These are phyloP conservation scores for Centrocercus urophasianus DNA, from an alignment of 2,113 vertebrate species.

Conservation along the genomic window DNA sequence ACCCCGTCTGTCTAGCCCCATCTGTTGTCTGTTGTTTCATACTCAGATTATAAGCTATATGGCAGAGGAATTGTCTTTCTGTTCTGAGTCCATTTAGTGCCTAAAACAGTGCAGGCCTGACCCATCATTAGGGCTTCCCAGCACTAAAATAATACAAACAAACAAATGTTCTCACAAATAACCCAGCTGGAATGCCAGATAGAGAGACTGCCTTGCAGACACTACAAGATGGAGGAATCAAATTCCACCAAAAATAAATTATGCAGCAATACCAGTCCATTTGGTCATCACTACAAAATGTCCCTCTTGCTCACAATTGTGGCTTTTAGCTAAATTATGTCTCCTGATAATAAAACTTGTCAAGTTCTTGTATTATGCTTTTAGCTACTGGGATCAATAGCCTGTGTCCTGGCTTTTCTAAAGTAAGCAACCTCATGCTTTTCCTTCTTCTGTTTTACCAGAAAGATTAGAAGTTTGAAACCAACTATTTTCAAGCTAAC, in stretches of 20 bases:
- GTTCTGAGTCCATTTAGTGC: slow-evolving; percentile 6
- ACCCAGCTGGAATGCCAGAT: slow-evolving; percentile 25
- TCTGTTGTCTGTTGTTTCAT: slow-evolving; percentile 56
- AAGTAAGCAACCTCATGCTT: neutral
- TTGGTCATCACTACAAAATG: neutral
- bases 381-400: fast-evolving
- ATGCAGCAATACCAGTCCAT: neutral
- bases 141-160: slow-evolving; percentile 1
- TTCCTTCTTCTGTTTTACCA: neutral
- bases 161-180: slow-evolving; percentile 32
- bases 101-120: slow-evolving; percentile 48
- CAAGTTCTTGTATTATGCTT: neutral
- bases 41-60: slow-evolving; percentile 17
- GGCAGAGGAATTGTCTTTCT: slow-evolving; percentile 20
- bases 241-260: slow-evolving; percentile 55
- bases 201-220: neutral
- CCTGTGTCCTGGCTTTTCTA: neutral
- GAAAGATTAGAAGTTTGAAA: neutral
- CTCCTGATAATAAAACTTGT: neutral
- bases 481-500: neutral
- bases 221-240: neutral
- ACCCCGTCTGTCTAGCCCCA: slow-evolving; percentile 51
- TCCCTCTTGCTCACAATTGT: neutral
- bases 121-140: slow-evolving; percentile 30
- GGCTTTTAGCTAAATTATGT: neutral